These are phyloP conservation scores for Perizoma affinitatum DNA, from an alignment of 2,888 invertebrate species.

Conservation along the genomic window DNA sequence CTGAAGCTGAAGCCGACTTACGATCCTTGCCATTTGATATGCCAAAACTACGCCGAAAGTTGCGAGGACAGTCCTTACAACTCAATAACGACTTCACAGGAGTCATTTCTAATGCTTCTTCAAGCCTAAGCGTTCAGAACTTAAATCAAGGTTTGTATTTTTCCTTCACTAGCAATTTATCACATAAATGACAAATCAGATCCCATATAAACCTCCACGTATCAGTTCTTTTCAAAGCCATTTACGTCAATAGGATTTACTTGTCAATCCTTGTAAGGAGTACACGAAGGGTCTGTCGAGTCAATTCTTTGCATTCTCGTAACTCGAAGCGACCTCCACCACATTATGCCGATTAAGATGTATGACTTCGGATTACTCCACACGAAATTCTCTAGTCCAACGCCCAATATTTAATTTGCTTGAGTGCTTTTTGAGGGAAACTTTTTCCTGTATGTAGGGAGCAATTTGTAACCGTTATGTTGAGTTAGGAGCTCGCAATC, in stretches of 20 bases:
- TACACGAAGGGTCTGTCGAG: conserved; percentile 68
- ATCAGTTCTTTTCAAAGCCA: conserved; percentile 38
- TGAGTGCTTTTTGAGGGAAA: conserved; percentile 79
- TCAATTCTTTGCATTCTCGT: conserved; percentile 61
- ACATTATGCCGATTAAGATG: conserved; percentile 81
- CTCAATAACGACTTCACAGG: conserved; percentile 87
- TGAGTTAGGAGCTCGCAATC: conserved; percentile 68
- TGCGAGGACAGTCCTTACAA: conserved; percentile 86
- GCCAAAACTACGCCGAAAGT: conserved; percentile 92
- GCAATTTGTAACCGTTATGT: conserved; percentile 80
- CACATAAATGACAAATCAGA: conserved; percentile 28
- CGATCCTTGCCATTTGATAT: conserved; percentile 95
- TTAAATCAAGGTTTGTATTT: conserved; percentile 86
- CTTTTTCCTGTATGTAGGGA: conserved; percentile 71
- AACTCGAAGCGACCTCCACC: conserved; percentile 72
- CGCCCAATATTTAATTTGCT: conserved; percentile 81
- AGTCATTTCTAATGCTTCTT: conserved; percentile 91
- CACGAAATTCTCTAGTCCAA: conserved; percentile 64
- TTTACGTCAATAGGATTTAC: conserved; percentile 59
- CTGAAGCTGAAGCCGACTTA: conserved; percentile 91
- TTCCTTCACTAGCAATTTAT: conserved; percentile 22
- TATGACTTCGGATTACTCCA: conserved; percentile 73
- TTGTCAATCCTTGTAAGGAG: conserved; percentile 61
- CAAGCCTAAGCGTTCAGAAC: conserved; percentile 91
- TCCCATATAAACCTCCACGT: conserved; percentile 13